Conservation (phyloP, 2,113 vertebrate genomes). For the Neomonachus schauinslandi region DNA sequence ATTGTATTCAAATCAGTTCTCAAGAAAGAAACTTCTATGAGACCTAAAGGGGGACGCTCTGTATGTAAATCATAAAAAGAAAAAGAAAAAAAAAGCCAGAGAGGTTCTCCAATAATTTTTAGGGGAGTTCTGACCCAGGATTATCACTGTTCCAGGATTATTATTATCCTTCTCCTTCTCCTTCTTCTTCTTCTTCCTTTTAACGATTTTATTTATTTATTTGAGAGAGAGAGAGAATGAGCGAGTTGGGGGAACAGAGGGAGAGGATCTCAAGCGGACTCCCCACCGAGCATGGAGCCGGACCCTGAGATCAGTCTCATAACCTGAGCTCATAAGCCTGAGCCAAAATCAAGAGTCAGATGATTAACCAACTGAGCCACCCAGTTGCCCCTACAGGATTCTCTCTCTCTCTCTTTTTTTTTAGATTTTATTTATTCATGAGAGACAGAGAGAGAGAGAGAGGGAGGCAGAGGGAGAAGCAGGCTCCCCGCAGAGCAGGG, state of each 20-base stretch:
- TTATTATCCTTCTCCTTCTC: not conserved
- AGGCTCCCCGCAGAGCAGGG: not conserved
- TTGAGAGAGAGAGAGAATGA: not conserved
- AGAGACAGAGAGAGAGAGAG: not conserved
- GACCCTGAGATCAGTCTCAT: not conserved
- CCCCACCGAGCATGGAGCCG: not conserved
- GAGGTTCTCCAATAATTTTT: not conserved
- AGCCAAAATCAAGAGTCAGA: too few species aligned
- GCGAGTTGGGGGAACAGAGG: not conserved
- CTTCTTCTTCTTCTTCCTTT: not conserved
- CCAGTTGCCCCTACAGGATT: not conserved
- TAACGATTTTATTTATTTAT: not conserved
- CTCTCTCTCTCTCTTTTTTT: not conserved
- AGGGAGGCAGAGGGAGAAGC: not conserved
- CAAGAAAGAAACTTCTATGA: not conserved
- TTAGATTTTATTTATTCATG: not conserved
- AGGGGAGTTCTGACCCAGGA: not conserved
- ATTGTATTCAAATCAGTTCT: not conserved
- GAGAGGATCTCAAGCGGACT: not conserved
- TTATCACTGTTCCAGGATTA: not conserved
- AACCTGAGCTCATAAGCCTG: not conserved
- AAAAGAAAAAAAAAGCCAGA: not conserved
- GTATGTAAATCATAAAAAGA: not conserved
- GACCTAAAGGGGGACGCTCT: not conserved
- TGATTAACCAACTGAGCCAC: too few species aligned